Conservation (phyloP, 2,888 invertebrate genomes). For the Sesamia inferens region DNA sequence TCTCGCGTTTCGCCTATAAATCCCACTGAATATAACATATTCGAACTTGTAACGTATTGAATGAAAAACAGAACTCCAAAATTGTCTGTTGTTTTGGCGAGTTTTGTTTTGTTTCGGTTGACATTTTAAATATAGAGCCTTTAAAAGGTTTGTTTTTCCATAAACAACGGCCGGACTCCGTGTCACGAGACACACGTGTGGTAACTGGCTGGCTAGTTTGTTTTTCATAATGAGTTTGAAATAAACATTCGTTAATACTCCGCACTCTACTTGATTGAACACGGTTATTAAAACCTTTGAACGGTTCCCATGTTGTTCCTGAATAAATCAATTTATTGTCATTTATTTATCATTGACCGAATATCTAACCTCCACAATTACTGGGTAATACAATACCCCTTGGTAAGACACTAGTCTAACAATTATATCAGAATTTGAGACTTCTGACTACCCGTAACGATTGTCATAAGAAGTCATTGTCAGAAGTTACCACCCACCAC, state of each 20-base stretch:
- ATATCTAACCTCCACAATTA: no score
- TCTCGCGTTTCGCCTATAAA: constrained; percentile 65
- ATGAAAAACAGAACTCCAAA: constrained; percentile 62
- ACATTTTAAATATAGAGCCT: constrained; percentile 8
- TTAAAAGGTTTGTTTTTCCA: constrained; percentile 4
- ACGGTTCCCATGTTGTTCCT: no score
- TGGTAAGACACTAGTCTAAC: no score
- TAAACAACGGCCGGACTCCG: background rate
- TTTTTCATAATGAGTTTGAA: background rate
- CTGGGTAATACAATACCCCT: no score
- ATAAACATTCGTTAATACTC: background rate
- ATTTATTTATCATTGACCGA: no score
- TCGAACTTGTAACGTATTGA: constrained; percentile 62
- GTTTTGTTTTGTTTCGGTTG: constrained; percentile 15
- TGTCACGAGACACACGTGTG: constrained; percentile 12
- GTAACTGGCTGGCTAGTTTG: background rate
- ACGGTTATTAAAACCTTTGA: background rate
- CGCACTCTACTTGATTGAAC: background rate
- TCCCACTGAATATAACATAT: constrained; percentile 64
- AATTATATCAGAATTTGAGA: no score
- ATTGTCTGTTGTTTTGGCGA: constrained; percentile 13
- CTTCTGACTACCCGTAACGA: no score
- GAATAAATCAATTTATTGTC: no score
- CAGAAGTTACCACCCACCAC: no score
- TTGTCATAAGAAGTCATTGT: no score